These are phyloP conservation scores for Agonopterix heracliana DNA, from an alignment of 2,888 invertebrate genomes.

Conservation along the genomic window DNA sequence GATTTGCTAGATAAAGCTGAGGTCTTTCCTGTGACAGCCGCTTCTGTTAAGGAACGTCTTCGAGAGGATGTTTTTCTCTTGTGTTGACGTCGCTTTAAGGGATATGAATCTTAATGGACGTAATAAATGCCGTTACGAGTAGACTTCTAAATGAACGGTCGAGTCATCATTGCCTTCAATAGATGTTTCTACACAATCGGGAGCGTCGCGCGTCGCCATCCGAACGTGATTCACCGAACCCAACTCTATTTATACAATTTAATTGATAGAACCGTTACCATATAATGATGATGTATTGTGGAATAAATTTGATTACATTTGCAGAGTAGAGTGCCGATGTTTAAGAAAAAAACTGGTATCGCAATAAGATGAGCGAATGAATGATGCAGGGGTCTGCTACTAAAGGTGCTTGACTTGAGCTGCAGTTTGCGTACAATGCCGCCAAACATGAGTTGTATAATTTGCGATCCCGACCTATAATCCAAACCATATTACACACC, in stretches of 20 bases:
- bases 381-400: slow-evolving; percentile 17
- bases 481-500: slow-evolving; percentile 56
- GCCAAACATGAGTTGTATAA: slow-evolving; percentile 53
- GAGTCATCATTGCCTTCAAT: too few species aligned
- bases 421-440: slow-evolving; percentile 48
- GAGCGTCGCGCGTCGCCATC: neutral
- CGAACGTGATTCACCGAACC: slow-evolving; percentile 62
- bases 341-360: slow-evolving; percentile 44
- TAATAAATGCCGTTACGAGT: neutral
- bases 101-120: too few species aligned
- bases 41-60: slow-evolving; percentile 15
- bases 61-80: neutral
- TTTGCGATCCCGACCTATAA: slow-evolving; percentile 54
- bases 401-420: slow-evolving; percentile 32
- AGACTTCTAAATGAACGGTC: too few species aligned
- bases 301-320: slow-evolving; percentile 67
- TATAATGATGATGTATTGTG: slow-evolving; percentile 66
- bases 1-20: slow-evolving; percentile 35
- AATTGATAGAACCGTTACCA: slow-evolving; percentile 69
- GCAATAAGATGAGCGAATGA: slow-evolving; percentile 31
- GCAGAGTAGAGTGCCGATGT: slow-evolving; percentile 40
- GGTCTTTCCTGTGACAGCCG: slow-evolving; percentile 25
- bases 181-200: neutral
- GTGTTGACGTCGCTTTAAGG: too few species aligned
- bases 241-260: slow-evolving; percentile 63